Percentiles rank a stretch among this genome's conserved stretches.
phyloP scores from a whole-genome alignment of 2,797 vertebrate species.

The Eulemur rubriventer region DNA sequence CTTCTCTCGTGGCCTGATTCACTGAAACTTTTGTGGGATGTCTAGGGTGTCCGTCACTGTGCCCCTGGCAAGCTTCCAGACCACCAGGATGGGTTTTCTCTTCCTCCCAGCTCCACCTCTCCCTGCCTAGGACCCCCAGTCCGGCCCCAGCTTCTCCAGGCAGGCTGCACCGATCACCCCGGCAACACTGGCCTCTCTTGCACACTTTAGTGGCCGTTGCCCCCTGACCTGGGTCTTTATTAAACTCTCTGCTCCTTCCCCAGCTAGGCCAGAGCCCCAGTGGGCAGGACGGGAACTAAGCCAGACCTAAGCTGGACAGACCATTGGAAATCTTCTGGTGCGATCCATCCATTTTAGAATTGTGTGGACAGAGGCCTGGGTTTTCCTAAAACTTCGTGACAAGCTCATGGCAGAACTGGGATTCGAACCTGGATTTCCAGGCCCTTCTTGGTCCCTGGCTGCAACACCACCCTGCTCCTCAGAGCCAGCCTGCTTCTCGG shows the following conservation, averaged over 20 bases:
- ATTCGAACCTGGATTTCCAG: not conserved
- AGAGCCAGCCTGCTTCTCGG: not conserved
- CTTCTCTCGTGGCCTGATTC: not conserved
- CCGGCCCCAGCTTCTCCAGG: not conserved
- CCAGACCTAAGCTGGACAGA: not conserved
- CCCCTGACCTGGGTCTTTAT: not conserved
- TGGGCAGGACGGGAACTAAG: not conserved
- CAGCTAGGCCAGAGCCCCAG: not conserved
- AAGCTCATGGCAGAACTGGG: not conserved
- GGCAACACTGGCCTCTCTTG: not conserved
- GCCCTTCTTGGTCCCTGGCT: not conserved
- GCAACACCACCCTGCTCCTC: not conserved
- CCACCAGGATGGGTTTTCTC: not conserved
- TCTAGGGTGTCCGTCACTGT: rapidly evolving
- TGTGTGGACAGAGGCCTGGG: not conserved
- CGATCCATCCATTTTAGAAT: not conserved
- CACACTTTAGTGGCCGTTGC: not conserved
- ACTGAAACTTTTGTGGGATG: not conserved
- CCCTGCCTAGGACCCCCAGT: not conserved
- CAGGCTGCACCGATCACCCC: not conserved
- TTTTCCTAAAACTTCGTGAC: not conserved
- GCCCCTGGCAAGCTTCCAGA: not conserved
- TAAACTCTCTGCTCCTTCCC: not conserved
- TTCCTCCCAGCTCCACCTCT: not conserved
- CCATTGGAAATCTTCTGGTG: not conserved